Percentiles rank a stretch among this genome's conserved stretches.
These are phyloP conservation scores for Hippocampus guttulatus DNA, from an alignment of 2,113 vertebrate genomes.

Conservation along the genomic window DNA sequence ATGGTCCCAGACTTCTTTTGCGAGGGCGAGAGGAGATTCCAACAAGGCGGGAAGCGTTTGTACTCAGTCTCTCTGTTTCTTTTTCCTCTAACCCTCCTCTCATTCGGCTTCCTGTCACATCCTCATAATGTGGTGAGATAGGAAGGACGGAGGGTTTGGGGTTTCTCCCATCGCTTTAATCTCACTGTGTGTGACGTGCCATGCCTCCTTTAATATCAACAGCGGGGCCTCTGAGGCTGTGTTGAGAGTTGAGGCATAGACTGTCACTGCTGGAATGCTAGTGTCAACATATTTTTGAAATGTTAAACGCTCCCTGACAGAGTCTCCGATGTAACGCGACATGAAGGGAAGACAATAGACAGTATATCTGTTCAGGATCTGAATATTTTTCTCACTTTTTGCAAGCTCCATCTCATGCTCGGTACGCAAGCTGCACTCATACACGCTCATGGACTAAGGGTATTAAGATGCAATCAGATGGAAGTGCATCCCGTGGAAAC, in stretches of 20 bases:
- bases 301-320: conserved; percentile 31
- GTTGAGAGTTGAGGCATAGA: conserved; percentile 31
- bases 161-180: conserved; percentile 39
- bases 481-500: conserved; percentile 34
- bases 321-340: conserved; percentile 11
- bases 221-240: conserved; percentile 37
- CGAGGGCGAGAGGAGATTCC: conserved; percentile 20
- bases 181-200: conserved; percentile 34
- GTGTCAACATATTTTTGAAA: conserved; percentile 32
- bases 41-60: conserved; percentile 35
- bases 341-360: conserved; percentile 18
- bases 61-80: conserved; percentile 35
- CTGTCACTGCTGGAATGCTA: conserved; percentile 26
- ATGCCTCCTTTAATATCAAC: conserved; percentile 52
- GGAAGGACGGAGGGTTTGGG: conserved; percentile 34
- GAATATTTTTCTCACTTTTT: conserved; percentile 5
- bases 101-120: conserved; percentile 36
- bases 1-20: conserved; percentile 42
- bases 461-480: conserved; percentile 40
- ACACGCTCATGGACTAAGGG: conserved; percentile 9
- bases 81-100: conserved; percentile 22
- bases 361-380: background rate
- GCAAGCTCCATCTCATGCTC: background rate
- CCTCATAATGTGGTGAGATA: conserved; percentile 47
- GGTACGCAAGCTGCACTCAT: background rate